These are phyloP conservation scores for Melanitta fusca DNA, from an alignment of 2,797 vertebrate species.

Conservation along the genomic window DNA sequence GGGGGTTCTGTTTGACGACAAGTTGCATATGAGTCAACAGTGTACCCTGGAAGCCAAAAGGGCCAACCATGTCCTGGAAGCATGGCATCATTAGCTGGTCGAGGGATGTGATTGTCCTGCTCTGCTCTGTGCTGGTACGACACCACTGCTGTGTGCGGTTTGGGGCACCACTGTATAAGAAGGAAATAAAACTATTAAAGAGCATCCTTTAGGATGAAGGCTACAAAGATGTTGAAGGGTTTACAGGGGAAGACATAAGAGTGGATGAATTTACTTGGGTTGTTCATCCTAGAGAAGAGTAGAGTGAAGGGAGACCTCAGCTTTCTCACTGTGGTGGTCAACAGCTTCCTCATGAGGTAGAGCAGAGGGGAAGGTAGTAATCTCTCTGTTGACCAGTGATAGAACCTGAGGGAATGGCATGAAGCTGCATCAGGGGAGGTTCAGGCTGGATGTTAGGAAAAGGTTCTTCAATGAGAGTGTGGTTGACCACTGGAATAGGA, in stretches of 20 bases:
- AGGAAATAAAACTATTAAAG: neutral
- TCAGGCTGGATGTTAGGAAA: neutral
- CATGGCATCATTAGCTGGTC: neutral
- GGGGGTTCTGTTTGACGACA: neutral
- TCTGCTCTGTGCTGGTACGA: neutral
- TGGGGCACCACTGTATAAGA: neutral
- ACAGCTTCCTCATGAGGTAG: too few species aligned
- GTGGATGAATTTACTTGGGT: neutral
- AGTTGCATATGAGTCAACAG: neutral
- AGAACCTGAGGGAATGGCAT: neutral
- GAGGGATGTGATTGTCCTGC: neutral
- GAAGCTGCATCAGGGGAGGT: neutral
- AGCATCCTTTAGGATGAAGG: neutral
- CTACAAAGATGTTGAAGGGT: neutral
- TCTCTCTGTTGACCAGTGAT: neutral
- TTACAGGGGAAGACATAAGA: neutral
- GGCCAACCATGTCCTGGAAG: neutral
- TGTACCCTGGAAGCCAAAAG: neutral
- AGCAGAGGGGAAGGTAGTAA: neutral
- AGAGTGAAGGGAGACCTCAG: neutral
- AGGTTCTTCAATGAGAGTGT: neutral
- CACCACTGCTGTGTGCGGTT: neutral
- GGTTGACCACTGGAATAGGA: neutral
- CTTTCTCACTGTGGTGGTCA: too few species aligned
- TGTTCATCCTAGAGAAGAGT: neutral